Conservation (phyloP, 2,113 vertebrate genomes). For the Thamnaconus septentrionalis region DNA sequence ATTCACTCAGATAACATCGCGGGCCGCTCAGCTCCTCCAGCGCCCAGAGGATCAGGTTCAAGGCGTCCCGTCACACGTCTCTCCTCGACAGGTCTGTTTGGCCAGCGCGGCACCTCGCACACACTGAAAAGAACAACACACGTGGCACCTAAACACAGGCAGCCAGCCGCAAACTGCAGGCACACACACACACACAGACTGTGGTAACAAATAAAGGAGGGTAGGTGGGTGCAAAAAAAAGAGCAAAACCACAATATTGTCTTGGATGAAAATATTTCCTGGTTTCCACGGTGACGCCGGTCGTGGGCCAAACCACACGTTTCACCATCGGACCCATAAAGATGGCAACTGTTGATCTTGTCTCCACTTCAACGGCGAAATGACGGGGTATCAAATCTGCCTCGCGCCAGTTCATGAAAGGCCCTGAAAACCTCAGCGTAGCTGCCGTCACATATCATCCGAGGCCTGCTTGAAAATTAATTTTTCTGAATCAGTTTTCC, state of each 20-base stretch:
- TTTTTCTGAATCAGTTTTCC: conserved; percentile 35
- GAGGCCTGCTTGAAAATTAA: conserved; percentile 19
- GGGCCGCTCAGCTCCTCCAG: conserved; percentile 53
- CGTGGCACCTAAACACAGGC: conserved; percentile 22
- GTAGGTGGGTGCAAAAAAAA: neutral
- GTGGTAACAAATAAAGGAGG: conserved; percentile 3
- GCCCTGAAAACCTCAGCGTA: conserved; percentile 26
- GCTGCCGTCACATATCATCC: conserved; percentile 19
- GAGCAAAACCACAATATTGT: conserved; percentile 25
- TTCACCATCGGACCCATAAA: conserved; percentile 26
- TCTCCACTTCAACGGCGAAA: conserved; percentile 40
- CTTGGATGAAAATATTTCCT: conserved; percentile 43
- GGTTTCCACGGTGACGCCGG: conserved; percentile 19
- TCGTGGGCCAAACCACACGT: conserved; percentile 26
- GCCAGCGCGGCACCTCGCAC: conserved; percentile 35
- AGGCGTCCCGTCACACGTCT: conserved; percentile 26
- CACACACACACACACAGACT: neutral
- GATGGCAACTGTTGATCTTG: conserved; percentile 51
- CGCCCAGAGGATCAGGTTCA: conserved; percentile 65
- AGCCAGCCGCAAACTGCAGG: neutral
- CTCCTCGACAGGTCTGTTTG: conserved; percentile 56
- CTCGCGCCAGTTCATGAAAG: conserved; percentile 23
- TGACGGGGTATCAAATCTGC: conserved; percentile 40
- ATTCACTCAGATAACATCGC: conserved; percentile 58
- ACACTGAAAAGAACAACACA: neutral